These are phyloP conservation scores for Miniopterus natalensis DNA, from an alignment of 2,113 vertebrate genomes.

Conservation along the genomic window DNA sequence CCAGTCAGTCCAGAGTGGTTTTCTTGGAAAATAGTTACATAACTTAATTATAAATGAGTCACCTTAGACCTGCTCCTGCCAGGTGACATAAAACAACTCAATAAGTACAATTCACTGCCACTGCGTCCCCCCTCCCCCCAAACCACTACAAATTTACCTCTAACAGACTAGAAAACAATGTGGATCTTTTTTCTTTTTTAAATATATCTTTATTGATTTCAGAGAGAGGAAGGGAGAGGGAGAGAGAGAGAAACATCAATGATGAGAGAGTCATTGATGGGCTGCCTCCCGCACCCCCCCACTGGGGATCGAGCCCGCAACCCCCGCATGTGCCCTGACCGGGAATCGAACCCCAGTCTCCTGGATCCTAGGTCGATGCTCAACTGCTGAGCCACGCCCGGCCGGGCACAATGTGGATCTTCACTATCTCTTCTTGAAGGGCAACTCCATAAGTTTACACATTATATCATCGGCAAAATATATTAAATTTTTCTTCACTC, in stretches of 20 bases:
- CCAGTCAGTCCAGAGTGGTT: neutral
- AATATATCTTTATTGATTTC: too few species aligned
- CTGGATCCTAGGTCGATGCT: too few species aligned
- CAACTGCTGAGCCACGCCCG: too few species aligned
- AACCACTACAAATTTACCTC: neutral
- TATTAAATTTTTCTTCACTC: neutral
- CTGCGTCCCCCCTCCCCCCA: neutral
- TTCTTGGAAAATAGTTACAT: neutral
- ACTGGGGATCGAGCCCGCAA: too few species aligned
- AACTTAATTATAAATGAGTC: neutral
- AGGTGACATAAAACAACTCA: neutral
- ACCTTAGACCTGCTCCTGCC: neutral
- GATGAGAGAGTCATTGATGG: too few species aligned
- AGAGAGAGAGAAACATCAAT: too few species aligned
- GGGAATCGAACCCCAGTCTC: too few species aligned
- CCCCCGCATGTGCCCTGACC: too few species aligned
- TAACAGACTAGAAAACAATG: neutral
- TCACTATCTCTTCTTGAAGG: slow-evolving; percentile 27
- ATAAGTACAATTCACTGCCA: neutral
- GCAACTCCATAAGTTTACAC: neutral
- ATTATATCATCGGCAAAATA: neutral
- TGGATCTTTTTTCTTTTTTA: neutral
- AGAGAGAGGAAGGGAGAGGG: too few species aligned
- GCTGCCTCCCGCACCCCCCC: too few species aligned
- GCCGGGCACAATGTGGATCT: neutral